These are phyloP conservation scores for Aix galericulata DNA, from an alignment of 2,113 vertebrate species.

Conservation along the genomic window DNA sequence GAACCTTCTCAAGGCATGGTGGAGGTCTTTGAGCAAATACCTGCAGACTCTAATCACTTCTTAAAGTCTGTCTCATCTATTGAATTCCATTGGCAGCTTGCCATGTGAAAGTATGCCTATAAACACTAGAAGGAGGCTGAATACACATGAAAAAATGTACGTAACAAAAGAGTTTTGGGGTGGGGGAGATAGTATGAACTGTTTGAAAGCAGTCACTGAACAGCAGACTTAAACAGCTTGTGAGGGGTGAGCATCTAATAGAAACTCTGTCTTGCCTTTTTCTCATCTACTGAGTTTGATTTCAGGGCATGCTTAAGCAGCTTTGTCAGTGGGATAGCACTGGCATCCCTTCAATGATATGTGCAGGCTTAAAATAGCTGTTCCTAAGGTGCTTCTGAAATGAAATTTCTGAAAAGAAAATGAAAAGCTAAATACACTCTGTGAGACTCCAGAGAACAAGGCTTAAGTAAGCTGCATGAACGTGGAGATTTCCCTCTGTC, in stretches of 20 bases:
- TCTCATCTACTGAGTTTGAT: constrained; percentile 5
- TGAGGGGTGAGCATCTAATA: background rate
- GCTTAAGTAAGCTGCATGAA: constrained; percentile 22
- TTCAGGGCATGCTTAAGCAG: background rate
- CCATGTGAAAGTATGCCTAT: background rate
- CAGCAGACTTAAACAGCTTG: background rate
- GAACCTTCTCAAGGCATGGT: constrained; percentile 1
- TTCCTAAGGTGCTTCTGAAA: constrained; percentile 36
- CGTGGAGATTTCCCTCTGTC: background rate
- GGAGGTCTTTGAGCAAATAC: constrained; percentile 6
- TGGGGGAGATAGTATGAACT: background rate
- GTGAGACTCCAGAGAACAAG: constrained; percentile 2
- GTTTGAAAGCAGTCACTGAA: background rate
- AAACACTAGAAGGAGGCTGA: background rate
- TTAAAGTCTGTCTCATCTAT: background rate
- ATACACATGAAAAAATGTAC: background rate
- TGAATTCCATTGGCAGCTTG: constrained; percentile 3
- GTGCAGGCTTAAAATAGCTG: constrained; percentile 17
- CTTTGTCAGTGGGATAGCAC: background rate
- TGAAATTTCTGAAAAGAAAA: constrained; percentile 36
- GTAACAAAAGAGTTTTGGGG: background rate
- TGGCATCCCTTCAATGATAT: background rate
- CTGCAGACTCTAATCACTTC: background rate
- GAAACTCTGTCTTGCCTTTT: background rate
- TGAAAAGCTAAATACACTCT: constrained; percentile 23